Percentiles rank a stretch among this genome's conserved stretches.
phyloP scores from a whole-genome alignment of 2,797 vertebrate species.

The Natrix natrix region DNA sequence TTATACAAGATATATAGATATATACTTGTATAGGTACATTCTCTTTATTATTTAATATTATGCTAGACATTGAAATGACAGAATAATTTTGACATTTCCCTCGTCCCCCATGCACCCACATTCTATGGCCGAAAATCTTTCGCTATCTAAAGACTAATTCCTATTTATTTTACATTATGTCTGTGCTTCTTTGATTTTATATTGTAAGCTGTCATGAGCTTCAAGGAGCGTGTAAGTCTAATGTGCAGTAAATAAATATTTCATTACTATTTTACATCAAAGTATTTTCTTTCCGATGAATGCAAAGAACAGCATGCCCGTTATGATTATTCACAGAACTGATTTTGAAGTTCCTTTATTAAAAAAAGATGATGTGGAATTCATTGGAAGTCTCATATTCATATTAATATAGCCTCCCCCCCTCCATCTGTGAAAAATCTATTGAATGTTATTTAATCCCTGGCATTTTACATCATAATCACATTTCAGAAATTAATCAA shows the following conservation, averaged over 20 bases:
- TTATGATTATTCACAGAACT: slow-evolving; percentile 11
- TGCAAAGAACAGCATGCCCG: slow-evolving; percentile 25
- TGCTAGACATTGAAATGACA: background rate
- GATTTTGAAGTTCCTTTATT: background rate
- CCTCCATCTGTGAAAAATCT: background rate
- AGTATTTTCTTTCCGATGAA: slow-evolving; percentile 20
- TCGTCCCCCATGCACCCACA: too few relatives aligned
- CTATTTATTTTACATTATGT: slow-evolving; percentile 14
- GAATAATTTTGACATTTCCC: background rate
- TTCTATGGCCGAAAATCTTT: slow-evolving; percentile 26
- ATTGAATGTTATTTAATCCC: background rate
- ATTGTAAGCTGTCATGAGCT: background rate
- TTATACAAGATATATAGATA: background rate
- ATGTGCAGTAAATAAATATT: slow-evolving; percentile 6
- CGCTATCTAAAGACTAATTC: slow-evolving; percentile 38
- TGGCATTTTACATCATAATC: background rate
- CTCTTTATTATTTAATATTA: background rate
- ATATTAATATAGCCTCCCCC: background rate
- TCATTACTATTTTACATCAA: slow-evolving; percentile 10
- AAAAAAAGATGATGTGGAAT: background rate
- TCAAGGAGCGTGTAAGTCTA: background rate
- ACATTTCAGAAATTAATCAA: background rate
- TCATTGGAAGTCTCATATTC: background rate
- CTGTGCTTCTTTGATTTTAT: background rate
- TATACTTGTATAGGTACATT: background rate